These are phyloP conservation scores for Petrocephalus microphthalmus DNA, from an alignment of 2,113 vertebrate genomes.

Conservation along the genomic window DNA sequence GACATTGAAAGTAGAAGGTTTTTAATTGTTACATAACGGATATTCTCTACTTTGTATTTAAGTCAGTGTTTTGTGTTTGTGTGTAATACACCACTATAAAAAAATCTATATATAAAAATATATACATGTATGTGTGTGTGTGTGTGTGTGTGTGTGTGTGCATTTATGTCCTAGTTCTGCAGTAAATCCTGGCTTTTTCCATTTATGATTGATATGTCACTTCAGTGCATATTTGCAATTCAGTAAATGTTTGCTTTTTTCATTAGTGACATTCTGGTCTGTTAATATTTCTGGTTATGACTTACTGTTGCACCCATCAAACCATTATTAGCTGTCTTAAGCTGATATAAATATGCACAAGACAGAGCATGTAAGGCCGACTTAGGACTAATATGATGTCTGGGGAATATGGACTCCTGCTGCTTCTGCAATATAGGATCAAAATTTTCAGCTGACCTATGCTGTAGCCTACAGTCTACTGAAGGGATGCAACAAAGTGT, in stretches of 20 bases:
- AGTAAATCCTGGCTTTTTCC: neutral
- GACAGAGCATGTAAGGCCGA: neutral
- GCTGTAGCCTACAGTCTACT: neutral
- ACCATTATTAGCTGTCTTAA: neutral
- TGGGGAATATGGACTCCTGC: neutral
- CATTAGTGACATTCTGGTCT: neutral
- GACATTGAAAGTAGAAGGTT: neutral
- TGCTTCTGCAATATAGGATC: neutral
- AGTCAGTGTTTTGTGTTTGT: neutral
- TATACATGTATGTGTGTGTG: too few species aligned
- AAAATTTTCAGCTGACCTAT: neutral
- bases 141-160: too few species aligned
- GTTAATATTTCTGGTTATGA: neutral
- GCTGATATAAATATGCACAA: neutral
- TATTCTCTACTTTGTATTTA: neutral
- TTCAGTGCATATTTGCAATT: neutral
- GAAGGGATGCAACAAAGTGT: neutral
- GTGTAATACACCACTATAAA: neutral
- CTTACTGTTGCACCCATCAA: neutral
- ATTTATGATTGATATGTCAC: neutral
- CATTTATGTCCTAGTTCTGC: neutral
- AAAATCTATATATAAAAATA: too few species aligned
- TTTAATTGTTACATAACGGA: neutral
- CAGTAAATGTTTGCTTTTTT: neutral
- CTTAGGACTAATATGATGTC: neutral